Base-by-base conservation (phyloP, 2,888 invertebrate species). In the Patella pellucida region DNA sequence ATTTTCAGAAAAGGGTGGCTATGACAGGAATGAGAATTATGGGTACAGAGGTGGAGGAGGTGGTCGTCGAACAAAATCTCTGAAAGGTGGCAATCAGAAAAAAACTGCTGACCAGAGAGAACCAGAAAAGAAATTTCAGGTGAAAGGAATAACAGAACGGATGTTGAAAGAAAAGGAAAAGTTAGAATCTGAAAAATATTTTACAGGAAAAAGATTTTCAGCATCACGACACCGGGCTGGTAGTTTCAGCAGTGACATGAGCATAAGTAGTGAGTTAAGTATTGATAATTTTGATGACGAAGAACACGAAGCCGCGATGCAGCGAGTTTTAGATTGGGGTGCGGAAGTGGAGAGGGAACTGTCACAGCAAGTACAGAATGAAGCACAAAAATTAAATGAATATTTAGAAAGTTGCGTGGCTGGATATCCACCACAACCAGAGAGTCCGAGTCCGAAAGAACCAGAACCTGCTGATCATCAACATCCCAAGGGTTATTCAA, bases 341-440 rank as follows among this genome's bases (percentile, higher is more conserved):
- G 83, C 84, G 69, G 87, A 88, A 75, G 86, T 88, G 15, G 80
- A 78, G 71, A 82, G 85, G 70, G 86, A 88, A 73, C 78, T 87
- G 73, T 86, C 88, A 2, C 74, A 84, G 16, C 83, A 86, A 78
- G 86, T 88, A 9, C 86, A 87, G 54, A 85, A 87, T 79, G 87
- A 86, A 75, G 84, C 88, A 1, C 83, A 84, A 79, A 85, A 85
- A 72, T 74, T 88, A 76, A 85, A 84, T 51, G 85, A 85, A 76
- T 85, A 81, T 78, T 81, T 87, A 73, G 85, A 85, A 67, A 78
- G 79, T 27, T 79, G 78, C 52, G 77, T 77, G 16, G 68, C 68
- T 52, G 73, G 51, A 16, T 52, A 67, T 62, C 62, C 62, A 62
- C 62, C 62, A 9, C 62, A 19, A 23, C 62, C 23, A 4, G 62